Base-by-base conservation (phyloP, 2,797 vertebrate species). In the Nyctalus aviator region DNA sequence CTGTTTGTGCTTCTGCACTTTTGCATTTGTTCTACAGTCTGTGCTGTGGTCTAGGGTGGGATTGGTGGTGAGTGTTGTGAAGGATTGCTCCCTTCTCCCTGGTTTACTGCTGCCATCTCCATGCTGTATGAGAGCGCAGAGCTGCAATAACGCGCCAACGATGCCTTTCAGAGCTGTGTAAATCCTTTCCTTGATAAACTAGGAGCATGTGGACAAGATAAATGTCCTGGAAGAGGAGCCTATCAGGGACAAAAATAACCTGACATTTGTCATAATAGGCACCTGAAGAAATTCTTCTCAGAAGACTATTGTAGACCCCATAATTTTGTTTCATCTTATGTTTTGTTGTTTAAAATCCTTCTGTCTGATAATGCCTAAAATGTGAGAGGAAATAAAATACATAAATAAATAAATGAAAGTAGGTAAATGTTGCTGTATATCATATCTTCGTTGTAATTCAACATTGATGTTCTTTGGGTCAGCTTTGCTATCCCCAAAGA, bases 141-240 rank as follows among this genome's bases (percentile, higher is more conserved):
- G 41, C 91, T 94, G 94, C 89, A 35, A 71, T 37, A 66, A 83
- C 17, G 32, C 13, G 18, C 84, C 81, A 37, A 79, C 41, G 1
- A 8, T 12, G 57, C 64, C 76, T 91, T 96, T 89, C 84, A 82
- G 86, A 81, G 84, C 77, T 84, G 55, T 20, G 30, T 64, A 95
- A 91, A 96, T 95, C 94, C 77, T 75, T 44, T 37, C 25, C n/a
- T 94, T 93, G 84, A 94, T 85, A 93, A 90, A 95, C 46, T 68
- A n/a, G 72, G 75, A 82, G 48, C 46, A 1, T 55, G 46, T 71
- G 59, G 55, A 62, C 27, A 84, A 78, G 87, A 95, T 12, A 91
- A 90, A 91, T 68, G 44, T 50, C 32, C 59, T 7, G 57, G 41
- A 59, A 81, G 12, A 18, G 21, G 48, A 41, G 44, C 27, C 44